phyloP scores from a whole-genome alignment of 2,888 invertebrate genomes.

The Cinara cedri region DNA sequence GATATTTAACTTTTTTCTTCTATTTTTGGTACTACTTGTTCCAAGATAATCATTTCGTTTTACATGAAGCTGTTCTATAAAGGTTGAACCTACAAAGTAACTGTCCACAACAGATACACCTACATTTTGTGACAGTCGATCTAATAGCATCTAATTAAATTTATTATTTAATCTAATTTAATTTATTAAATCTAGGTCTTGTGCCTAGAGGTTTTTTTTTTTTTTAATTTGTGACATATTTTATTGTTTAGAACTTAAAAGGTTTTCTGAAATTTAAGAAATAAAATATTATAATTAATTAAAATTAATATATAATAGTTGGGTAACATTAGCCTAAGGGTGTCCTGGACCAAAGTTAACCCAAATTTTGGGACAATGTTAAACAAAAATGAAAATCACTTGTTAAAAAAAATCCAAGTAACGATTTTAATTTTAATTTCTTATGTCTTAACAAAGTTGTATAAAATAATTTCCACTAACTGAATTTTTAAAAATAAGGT shows the following conservation, averaged over 20 bases:
- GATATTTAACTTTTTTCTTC: background rate
- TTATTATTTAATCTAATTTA: background rate
- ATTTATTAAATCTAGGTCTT: background rate
- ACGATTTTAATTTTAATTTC: background rate
- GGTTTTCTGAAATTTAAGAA: background rate
- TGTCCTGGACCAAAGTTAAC: slow-evolving; percentile 11
- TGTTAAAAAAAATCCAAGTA: slow-evolving; percentile 8
- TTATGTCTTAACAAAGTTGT: slow-evolving; percentile 3
- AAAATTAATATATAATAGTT: slow-evolving; percentile 5
- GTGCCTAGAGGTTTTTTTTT: slow-evolving; percentile 1
- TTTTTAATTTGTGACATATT: background rate
- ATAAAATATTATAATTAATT: background rate
- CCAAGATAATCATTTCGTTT: background rate
- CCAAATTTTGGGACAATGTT: slow-evolving; percentile 21
- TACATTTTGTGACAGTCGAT: background rate
- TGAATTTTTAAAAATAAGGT: background rate
- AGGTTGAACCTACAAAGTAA: background rate
- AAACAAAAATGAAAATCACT: slow-evolving; percentile 5
- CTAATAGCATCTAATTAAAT: slow-evolving; percentile 3
- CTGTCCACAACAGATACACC: background rate
- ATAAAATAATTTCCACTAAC: slow-evolving; percentile 1
- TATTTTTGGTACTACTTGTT: background rate
- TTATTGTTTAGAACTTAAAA: background rate
- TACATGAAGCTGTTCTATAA: background rate
- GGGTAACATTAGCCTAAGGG: background rate